These are phyloP conservation scores for Spongilla lacustris DNA, from an alignment of 37 sponge, comb jelly and placozoan genomes.

Conservation along the genomic window DNA sequence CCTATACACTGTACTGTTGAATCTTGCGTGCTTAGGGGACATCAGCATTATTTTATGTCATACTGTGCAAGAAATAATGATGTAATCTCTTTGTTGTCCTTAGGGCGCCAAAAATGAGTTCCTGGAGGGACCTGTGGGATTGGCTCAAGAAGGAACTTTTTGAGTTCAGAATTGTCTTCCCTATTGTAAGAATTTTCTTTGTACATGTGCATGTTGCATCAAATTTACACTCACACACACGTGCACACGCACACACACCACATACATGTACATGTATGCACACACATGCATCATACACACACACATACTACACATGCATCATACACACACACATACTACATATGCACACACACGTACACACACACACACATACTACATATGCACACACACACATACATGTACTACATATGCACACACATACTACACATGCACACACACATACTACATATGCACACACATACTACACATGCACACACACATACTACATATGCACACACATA, in stretches of 20 bases:
- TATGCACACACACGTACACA: conserved; percentile 5
- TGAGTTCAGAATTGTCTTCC: background rate
- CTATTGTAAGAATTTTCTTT: background rate
- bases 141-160: background rate
- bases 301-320: background rate
- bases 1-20: too few species aligned
- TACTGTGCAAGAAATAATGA: background rate
- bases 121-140: too few species aligned
- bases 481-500: background rate
- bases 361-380: background rate
- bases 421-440: conserved; percentile 1
- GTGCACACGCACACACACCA: too few species aligned
- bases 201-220: background rate
- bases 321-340: background rate
- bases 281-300: background rate
- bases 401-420: background rate
- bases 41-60: background rate
- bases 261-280: too few species aligned
- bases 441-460: too few species aligned
- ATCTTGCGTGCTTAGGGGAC: too few species aligned
- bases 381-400: conserved; percentile 5
- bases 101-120: too few species aligned
- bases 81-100: too few species aligned
- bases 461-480: too few species aligned
- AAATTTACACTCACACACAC: too few species aligned